Evolutionary conservation across 2,113 vertebrate genomes (phyloP).

Genomic region (Circaetus gallicus): DNA sequence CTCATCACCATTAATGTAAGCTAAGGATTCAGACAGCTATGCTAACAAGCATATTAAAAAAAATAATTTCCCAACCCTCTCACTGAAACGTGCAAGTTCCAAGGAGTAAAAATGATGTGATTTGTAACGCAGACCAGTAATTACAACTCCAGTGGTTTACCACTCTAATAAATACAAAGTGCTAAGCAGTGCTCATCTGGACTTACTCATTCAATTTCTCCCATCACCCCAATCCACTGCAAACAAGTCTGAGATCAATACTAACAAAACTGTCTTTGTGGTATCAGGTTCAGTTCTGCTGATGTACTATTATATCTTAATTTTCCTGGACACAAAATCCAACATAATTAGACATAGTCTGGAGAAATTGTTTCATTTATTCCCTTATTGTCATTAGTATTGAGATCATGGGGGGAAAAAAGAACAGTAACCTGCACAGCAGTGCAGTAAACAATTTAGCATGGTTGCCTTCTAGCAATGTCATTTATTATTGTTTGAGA

Average conservation of each 20-base stretch:
- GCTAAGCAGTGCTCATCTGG: neutral
- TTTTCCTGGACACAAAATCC: constrained; percentile 59
- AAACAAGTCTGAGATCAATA: constrained; percentile 48
- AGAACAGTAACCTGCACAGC: neutral
- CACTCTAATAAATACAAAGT: constrained; percentile 35
- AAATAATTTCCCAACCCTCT: neutral
- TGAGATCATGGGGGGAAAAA: neutral
- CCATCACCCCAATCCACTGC: neutral
- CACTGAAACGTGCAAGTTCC: neutral
- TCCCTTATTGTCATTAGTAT: constrained; percentile 24
- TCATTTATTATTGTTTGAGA: constrained; percentile 25
- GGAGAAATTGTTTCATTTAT: constrained; percentile 36
- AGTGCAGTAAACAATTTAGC: neutral
- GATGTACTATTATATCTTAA: constrained; percentile 10
- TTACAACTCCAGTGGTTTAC: constrained; percentile 34
- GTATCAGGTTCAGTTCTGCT: constrained; percentile 13
- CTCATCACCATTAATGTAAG: neutral
- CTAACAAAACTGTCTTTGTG: constrained; percentile 32
- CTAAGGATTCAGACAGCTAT: neutral
- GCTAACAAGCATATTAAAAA: constrained; percentile 5
- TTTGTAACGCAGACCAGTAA: constrained; percentile 21
- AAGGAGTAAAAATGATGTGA: neutral
- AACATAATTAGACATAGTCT: constrained; percentile 43
- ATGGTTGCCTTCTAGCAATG: neutral
- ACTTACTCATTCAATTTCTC: constrained; percentile 24